Evolutionary conservation across 23 tunicate species (phyloP).

Genomic region (Trididemnum clinides): DNA sequence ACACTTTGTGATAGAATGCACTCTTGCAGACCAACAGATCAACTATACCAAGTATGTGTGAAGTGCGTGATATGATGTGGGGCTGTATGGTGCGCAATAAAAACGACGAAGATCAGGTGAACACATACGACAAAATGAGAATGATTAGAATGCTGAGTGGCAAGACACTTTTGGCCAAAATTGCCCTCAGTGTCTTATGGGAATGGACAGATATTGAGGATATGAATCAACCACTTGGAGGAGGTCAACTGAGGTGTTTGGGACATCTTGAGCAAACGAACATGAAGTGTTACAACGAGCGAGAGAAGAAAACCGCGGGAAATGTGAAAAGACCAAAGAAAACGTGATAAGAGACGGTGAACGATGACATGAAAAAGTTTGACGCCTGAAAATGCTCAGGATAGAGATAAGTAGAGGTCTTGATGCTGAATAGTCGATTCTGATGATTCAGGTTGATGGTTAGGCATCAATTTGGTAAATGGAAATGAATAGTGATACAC

Average conservation of each 20-base stretch:
- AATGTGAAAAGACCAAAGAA: neutral
- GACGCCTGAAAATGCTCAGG: neutral
- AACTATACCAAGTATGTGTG: neutral
- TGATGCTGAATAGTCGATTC: neutral
- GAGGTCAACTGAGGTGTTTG: neutral
- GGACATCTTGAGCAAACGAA: neutral
- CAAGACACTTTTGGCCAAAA: neutral
- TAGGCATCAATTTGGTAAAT: too few species aligned
- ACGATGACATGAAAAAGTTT: neutral
- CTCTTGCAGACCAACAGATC: neutral
- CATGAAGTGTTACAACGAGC: neutral
- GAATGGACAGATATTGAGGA: neutral
- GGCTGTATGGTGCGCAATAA: neutral
- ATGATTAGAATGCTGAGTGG: neutral
- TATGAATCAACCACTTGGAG: neutral
- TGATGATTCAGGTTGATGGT: too few species aligned
- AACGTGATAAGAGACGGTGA: neutral
- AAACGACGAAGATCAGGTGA: neutral
- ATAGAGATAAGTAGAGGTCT: neutral
- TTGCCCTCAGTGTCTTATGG: neutral
- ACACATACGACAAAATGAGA: slow-evolving; percentile 5
- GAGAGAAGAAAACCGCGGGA: neutral
- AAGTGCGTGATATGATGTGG: neutral
- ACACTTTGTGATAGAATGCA: neutral
- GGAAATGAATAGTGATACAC: too few species aligned